phyloP scores from a whole-genome alignment of 2,113 vertebrate species.

The Cephalopterus ornatus region DNA sequence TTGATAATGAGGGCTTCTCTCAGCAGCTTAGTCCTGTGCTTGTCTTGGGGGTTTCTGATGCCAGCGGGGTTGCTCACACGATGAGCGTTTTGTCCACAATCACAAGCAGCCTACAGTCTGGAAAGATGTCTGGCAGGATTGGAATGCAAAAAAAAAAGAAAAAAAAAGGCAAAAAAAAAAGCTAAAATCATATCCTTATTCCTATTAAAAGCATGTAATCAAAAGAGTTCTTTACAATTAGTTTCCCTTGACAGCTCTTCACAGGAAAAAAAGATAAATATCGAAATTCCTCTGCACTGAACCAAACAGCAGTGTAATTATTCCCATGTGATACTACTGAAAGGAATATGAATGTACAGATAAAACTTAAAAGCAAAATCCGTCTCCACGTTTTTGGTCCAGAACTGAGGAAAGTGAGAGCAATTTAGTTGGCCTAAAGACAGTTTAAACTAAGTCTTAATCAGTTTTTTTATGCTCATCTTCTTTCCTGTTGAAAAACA shows the following conservation, averaged over 20 bases:
- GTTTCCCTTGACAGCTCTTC: not conserved
- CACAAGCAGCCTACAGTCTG: not conserved
- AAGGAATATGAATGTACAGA: not conserved
- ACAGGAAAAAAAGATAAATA: not conserved
- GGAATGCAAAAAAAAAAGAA: not conserved
- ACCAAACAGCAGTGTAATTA: not conserved
- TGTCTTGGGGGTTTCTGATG: not conserved
- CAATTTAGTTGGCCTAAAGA: not conserved
- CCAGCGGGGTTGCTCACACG: not conserved
- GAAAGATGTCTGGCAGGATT: not conserved
- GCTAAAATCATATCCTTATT: not conserved
- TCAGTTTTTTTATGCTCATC: not conserved
- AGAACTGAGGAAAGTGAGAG: not conserved
- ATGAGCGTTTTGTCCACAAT: not conserved
- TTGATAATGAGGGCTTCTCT: not conserved
- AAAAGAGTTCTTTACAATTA: not conserved
- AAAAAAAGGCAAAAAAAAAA: not conserved
- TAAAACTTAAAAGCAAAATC: not conserved
- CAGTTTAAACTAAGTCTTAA: not conserved
- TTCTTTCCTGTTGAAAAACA: not conserved
- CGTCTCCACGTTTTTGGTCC: not conserved
- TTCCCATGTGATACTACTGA: not conserved
- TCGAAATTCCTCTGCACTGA: not conserved
- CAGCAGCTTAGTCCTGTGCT: not conserved
- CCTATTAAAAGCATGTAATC: not conserved